These are phyloP conservation scores for Anguilla marmorata DNA, from an alignment of 2,797 vertebrate genomes.

Conservation along the genomic window DNA sequence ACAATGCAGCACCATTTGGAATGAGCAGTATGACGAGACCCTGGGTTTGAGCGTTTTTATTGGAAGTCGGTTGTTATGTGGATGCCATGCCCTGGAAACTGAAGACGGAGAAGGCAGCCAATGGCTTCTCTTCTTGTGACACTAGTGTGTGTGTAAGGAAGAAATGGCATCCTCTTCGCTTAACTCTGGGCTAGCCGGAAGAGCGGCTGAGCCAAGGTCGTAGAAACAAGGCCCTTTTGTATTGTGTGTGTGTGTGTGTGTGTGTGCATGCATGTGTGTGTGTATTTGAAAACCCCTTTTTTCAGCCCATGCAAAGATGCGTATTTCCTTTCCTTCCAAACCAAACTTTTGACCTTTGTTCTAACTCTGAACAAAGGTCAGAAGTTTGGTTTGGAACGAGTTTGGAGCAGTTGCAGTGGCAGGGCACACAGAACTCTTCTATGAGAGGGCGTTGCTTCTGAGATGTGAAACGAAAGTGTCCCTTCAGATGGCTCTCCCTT, in stretches of 20 bases:
- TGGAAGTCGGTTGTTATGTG: neutral
- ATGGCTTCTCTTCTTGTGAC: neutral
- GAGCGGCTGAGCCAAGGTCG: constrained; percentile 39
- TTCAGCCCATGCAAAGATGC: constrained; percentile 33
- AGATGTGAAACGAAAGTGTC: neutral
- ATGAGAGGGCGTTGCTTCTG: neutral
- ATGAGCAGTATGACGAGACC: neutral
- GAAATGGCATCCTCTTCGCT: neutral
- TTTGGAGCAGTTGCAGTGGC: constrained; percentile 31
- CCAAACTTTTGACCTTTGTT: too few relatives aligned
- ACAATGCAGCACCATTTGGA: neutral
- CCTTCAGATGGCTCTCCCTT: neutral
- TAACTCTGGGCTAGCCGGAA: constrained; percentile 17
- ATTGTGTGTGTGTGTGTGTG: constrained; percentile 21
- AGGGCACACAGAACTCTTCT: neutral
- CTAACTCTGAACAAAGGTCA: constrained; percentile 41
- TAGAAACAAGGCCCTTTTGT: constrained; percentile 54
- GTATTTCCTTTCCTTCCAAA: constrained; percentile 37
- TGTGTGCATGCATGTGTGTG: neutral
- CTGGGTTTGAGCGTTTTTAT: neutral
- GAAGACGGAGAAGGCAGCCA: neutral
- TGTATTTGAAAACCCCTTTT: constrained; percentile 43
- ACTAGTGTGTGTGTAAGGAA: neutral
- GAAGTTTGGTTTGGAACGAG: constrained; percentile 17
- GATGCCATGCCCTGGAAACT: neutral